Base-by-base conservation (phyloP, 2,888 invertebrate genomes). In the Lacanobia wlatinum region DNA sequence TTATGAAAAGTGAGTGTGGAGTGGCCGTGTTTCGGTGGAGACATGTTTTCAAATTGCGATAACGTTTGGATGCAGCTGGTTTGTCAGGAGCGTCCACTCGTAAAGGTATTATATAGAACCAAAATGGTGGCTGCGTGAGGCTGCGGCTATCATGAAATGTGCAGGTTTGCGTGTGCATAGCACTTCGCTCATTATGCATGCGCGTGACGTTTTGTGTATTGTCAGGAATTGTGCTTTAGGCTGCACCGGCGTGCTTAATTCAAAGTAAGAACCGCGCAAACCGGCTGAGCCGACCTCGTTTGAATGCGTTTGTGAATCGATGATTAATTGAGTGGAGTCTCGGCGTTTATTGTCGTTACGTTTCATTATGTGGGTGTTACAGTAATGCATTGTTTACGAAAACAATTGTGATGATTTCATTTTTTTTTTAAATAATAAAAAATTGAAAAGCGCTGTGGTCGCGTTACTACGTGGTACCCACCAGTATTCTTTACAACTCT, bases 101-200 rank as follows among this genome's bases (percentile, higher is more conserved):
- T 80, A 80, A 80, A 83, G 74, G 72, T 78, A 78, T 75, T 73
- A 80, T 80, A 73, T 75, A 70, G 65, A 70, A 55, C 56, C 60
- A 85, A 76, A 74, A 85, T 80, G 69, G 66, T 73, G 72, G 60
- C 62, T 12, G 70, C 58, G 70, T 84, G 81, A 78, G 76, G 84
- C 83, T 79, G 73, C 55, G 80, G 74, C 43, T 82, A 84, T 88
- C 86, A 81, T 89, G 87, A 88, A 89, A 88, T 86, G 85, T 86
- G 84, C 82, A 86, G 70, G 82, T 70, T 82, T 78, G 81, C 80
- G 80, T 84, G 85, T 83, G 79, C 78, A 68, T 76, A 66, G 78
- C 77, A 76, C 77, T 87, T 76, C 78, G 81, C 84, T 81, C 73
- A 75, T 85, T 84, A 80, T 80, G 82, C 73, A 86, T 84, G 85